Evolutionary conservation across 1,140 invertebrate genomes (phyloP).

Genomic region (Formica selysi): DNA sequence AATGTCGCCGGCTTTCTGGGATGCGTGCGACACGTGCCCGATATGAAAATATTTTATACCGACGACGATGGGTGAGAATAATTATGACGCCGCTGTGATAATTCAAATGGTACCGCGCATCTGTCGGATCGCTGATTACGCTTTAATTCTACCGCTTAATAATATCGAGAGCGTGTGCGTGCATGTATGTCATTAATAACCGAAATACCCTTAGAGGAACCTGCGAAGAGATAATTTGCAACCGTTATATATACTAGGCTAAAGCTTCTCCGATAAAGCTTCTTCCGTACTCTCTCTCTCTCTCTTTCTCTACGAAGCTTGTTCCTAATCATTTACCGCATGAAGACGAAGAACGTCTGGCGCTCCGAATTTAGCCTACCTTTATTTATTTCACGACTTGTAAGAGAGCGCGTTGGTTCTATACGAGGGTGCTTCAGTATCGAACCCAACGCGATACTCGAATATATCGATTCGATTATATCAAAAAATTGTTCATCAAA

Average conservation of each 20-base stretch:
- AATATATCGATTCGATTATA: conserved; percentile 33
- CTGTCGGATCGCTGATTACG: conserved; percentile 23
- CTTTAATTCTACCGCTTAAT: conserved; percentile 18
- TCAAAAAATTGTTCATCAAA: conserved; percentile 8
- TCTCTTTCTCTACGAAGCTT: not conserved
- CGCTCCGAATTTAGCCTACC: conserved; percentile 20
- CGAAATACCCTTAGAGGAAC: conserved; percentile 11
- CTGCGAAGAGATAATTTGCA: conserved; percentile 37
- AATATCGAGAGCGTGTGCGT: conserved; percentile 11
- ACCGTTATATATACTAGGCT: conserved; percentile 12
- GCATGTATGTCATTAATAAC: conserved; percentile 27
- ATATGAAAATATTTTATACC: conserved; percentile 37
- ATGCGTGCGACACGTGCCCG: not conserved
- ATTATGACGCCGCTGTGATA: conserved; percentile 9
- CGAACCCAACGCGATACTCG: not conserved
- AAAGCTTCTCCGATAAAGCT: conserved; percentile 41
- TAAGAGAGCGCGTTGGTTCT: not conserved
- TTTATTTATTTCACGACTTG: conserved; percentile 41
- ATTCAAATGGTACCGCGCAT: conserved; percentile 1
- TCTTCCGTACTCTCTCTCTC: not conserved
- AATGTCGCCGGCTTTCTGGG: conserved; percentile 23
- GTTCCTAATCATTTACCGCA: conserved; percentile 38
- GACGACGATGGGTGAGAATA: not conserved
- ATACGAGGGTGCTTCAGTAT: conserved; percentile 14
- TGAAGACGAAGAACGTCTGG: conserved; percentile 9